phyloP scores from a whole-genome alignment of 2,113 vertebrate genomes.

The Oenanthe oenanthe region DNA sequence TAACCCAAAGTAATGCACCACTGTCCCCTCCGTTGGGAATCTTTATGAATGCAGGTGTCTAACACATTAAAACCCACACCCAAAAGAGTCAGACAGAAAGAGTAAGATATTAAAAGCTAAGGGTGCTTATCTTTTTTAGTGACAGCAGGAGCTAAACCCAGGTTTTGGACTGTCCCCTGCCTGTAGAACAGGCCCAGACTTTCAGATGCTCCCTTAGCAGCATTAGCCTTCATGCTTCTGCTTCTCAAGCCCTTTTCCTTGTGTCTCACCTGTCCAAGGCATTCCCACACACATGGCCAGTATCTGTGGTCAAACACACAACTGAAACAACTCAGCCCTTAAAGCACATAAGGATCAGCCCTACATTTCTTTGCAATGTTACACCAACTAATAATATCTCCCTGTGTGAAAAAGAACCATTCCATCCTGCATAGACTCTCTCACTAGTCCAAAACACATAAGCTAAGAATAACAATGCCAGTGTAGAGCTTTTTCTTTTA shows the following conservation, averaged over 20 bases:
- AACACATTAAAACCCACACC: neutral
- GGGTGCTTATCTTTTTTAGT: neutral
- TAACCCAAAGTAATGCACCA: neutral
- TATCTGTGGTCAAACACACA: neutral
- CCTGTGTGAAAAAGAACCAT: neutral
- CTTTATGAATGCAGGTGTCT: neutral
- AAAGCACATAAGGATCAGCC: neutral
- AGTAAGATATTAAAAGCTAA: neutral
- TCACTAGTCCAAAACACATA: neutral
- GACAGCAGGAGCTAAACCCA: neutral
- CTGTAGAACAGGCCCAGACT: neutral
- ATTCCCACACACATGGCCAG: neutral
- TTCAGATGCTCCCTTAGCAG: neutral
- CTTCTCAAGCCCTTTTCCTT: neutral
- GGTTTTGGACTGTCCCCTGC: neutral
- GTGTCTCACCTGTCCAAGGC: neutral
- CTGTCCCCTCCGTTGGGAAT: neutral
- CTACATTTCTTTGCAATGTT: neutral
- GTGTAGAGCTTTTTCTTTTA: neutral
- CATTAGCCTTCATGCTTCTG: neutral
- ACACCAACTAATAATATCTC: neutral
- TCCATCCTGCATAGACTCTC: neutral
- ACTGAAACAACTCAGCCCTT: neutral
- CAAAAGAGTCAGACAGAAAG: neutral
- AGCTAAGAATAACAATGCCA: neutral